Evolutionary conservation across 2,113 vertebrate species (phyloP), one percentile per base, ranked within the genome.

Genomic region (Accipiter virgatus): DNA sequence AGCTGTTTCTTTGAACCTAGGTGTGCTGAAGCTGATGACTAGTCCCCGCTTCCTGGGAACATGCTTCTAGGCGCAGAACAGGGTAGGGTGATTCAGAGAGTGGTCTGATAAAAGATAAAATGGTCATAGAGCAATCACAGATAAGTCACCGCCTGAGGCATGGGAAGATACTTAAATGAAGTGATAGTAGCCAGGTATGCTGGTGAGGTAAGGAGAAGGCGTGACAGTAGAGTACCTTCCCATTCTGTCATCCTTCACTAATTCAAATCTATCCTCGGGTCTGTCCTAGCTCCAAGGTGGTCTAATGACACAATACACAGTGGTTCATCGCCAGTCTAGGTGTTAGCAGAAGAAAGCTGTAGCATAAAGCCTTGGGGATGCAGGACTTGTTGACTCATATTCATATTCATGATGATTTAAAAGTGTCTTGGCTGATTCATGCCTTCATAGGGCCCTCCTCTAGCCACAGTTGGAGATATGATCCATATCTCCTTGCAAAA

Each of bases 81-180:
- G 58, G 34, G 53, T 45, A 91, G 34, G 29, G n/a, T 94, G 94
- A 96, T 81, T 97, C 96, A 97, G 78, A 95, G 17, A 91, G 23
- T 66, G 78, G 78, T 86, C 78, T 91, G 91, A 95, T 93, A 93
- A 88, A 85, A 87, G 91, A 94, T 77, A 90, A 96, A 79, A 70
- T 88, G 93, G 92, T 93, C 96, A 78, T 20, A 88, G 55, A 95
- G 7, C 36, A 92, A 91, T 95, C 78, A 91, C 14, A 95, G 91
- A 73, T 95, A 93, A 90, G 23, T 88, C 31, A 19, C 59, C 1
- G 27, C 91, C 71, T 5, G 29, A 90, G 81, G 91, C 66, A 38
- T 58, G 81, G 84, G 87, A 94, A 95, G 89, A 90, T 88, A 73
- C 26, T 50, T 79, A 91, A 91, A 85, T 34, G 9, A 82, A 87